Percentiles rank a stretch among this genome's conserved stretches.
phyloP scores from a whole-genome alignment of 2,888 invertebrate species.

The Lucinisca nassula region DNA sequence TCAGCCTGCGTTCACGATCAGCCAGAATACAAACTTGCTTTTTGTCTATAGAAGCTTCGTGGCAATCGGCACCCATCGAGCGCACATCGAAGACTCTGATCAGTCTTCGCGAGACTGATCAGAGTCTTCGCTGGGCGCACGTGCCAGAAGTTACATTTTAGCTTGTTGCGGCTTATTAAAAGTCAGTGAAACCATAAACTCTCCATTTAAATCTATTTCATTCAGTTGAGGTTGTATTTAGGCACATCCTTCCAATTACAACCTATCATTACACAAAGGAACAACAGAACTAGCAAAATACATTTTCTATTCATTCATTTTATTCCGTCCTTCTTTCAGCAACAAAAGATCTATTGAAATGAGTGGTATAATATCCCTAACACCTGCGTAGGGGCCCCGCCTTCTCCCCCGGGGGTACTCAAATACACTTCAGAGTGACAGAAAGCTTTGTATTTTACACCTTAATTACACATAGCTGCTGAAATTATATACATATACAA shows the following conservation, averaged over 20 bases:
- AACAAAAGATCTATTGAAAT: background rate
- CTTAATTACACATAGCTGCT: conserved; percentile 5
- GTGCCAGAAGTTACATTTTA: no score
- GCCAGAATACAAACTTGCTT: no score
- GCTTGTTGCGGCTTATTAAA: background rate
- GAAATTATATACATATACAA: conserved; percentile 11
- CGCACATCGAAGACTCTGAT: no score
- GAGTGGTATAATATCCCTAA: conserved; percentile 12
- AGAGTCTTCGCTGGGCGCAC: no score
- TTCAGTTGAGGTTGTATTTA: background rate
- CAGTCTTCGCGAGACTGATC: no score
- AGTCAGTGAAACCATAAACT: background rate
- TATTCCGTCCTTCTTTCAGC: background rate
- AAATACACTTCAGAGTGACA: conserved; percentile 17
- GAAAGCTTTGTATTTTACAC: background rate
- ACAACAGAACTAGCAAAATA: background rate
- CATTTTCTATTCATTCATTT: conserved; percentile 9
- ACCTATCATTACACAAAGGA: background rate
- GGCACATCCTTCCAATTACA: background rate
- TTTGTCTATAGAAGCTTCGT: no score
- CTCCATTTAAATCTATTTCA: background rate
- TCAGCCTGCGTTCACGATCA: no score
- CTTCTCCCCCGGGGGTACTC: conserved; percentile 4
- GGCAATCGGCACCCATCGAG: no score
- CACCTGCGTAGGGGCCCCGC: conserved; percentile 3